These are phyloP conservation scores for Ageneiosus marmoratus DNA, from an alignment of 2,113 vertebrate species.

Conservation along the genomic window DNA sequence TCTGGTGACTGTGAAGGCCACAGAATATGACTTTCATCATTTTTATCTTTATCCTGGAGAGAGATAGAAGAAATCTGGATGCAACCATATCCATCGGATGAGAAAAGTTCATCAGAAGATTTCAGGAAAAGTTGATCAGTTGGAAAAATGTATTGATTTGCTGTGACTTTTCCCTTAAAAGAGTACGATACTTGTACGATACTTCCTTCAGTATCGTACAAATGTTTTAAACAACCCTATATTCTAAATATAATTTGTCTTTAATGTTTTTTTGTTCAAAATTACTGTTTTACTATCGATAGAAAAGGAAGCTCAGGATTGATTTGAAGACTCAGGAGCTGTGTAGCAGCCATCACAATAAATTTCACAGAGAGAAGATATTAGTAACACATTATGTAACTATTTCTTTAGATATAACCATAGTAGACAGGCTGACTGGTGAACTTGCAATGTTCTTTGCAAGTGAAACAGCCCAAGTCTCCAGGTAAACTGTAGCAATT, in stretches of 20 bases:
- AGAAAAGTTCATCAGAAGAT: not conserved
- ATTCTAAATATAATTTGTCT: not conserved
- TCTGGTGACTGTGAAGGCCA: too few relatives aligned
- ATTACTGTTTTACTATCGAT: not conserved
- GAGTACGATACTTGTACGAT: too few relatives aligned
- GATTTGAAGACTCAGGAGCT: not conserved
- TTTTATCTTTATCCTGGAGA: not conserved
- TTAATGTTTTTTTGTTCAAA: not conserved
- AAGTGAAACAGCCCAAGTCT: not conserved
- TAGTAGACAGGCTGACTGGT: not conserved
- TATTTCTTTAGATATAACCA: not conserved
- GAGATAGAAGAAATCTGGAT: not conserved
- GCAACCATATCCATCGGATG: not conserved
- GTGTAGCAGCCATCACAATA: not conserved
- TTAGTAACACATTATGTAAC: not conserved
- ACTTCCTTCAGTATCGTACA: not conserved
- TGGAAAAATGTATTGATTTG: slow-evolving; percentile 1
- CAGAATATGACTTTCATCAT: not conserved
- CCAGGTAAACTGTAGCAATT: not conserved
- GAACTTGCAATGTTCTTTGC: too few relatives aligned
- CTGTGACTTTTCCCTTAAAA: not conserved
- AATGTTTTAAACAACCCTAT: not conserved
- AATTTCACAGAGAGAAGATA: not conserved
- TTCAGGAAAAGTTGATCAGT: not conserved
- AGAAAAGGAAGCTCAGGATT: not conserved